phyloP scores from a whole-genome alignment of 2,797 vertebrate genomes.

The Neomorphus geoffroyi region DNA sequence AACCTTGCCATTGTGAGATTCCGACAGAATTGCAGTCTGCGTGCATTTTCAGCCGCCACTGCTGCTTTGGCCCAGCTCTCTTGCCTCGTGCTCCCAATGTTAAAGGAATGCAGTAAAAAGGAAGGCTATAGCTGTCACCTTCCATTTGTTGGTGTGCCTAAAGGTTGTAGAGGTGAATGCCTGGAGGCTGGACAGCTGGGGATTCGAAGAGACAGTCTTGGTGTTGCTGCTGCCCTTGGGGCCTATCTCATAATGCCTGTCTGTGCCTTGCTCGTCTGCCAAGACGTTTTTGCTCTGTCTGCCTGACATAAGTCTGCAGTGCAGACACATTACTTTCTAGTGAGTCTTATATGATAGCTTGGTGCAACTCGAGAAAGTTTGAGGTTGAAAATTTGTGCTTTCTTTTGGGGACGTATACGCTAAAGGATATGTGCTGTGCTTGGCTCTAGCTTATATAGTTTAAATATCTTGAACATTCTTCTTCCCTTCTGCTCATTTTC shows the following conservation, averaged over 20 bases:
- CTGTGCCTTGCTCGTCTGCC: not conserved
- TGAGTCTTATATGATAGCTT: not conserved
- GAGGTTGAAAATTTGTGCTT: not conserved
- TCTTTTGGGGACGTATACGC: not conserved
- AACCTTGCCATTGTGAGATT: not conserved
- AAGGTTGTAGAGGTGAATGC: slow-evolving; percentile 18
- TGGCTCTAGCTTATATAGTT: not conserved
- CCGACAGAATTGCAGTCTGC: not conserved
- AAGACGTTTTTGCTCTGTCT: not conserved
- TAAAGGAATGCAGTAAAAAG: not conserved
- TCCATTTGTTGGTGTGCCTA: not conserved
- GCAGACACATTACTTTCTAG: not conserved
- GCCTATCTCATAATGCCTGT: not conserved
- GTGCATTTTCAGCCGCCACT: rapidly evolving
- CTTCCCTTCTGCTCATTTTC: not conserved
- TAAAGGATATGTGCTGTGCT: not conserved
- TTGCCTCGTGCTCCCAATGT: not conserved
- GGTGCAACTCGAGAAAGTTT: not conserved
- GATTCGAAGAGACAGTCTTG: not conserved
- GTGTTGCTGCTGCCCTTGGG: not conserved
- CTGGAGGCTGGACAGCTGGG: slow-evolving; percentile 37
- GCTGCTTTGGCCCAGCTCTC: not conserved
- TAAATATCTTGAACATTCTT: not conserved
- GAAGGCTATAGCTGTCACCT: not conserved
- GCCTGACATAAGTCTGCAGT: not conserved